These are phyloP conservation scores for Zygothrica quintamaculata DNA, from an alignment of 2,888 invertebrate species.

Conservation along the genomic window DNA sequence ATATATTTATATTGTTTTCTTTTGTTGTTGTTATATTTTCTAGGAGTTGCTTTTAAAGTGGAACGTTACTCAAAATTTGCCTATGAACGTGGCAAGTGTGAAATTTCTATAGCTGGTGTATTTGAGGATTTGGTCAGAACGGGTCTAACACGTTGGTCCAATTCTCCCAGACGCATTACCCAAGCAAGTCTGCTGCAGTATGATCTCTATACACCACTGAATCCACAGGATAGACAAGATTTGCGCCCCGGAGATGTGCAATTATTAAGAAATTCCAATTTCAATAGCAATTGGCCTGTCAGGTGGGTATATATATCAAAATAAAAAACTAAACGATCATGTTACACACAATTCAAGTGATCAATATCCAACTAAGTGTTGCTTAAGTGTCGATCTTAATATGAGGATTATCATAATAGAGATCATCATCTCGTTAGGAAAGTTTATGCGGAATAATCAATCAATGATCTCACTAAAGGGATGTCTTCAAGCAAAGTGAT, in stretches of 20 bases:
- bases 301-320: slow-evolving; percentile 60
- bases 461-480: too few species aligned
- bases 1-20: too few species aligned
- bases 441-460: too few species aligned
- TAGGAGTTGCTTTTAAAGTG: slow-evolving; percentile 13
- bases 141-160: slow-evolving; percentile 57
- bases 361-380: too few species aligned
- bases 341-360: too few species aligned
- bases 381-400: too few species aligned
- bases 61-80: slow-evolving; percentile 48
- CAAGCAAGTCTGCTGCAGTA: slow-evolving; percentile 67
- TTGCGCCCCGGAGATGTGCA: slow-evolving; percentile 64
- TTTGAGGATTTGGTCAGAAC: slow-evolving; percentile 63
- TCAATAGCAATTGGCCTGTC: slow-evolving; percentile 80
- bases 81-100: slow-evolving; percentile 75
- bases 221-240: slow-evolving; percentile 66
- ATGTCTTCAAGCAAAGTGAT: too few species aligned
- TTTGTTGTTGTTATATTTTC: slow-evolving; percentile 10
- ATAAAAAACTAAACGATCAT: background rate
- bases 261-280: slow-evolving; percentile 65
- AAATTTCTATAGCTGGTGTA: slow-evolving; percentile 64
- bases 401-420: too few species aligned
- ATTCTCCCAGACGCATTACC: slow-evolving; percentile 37
- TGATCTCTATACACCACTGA: slow-evolving; percentile 77
- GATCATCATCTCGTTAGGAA: too few species aligned